phyloP scores from a whole-genome alignment of 2,797 vertebrate species.

The Odontamblyopus lacepedii region DNA sequence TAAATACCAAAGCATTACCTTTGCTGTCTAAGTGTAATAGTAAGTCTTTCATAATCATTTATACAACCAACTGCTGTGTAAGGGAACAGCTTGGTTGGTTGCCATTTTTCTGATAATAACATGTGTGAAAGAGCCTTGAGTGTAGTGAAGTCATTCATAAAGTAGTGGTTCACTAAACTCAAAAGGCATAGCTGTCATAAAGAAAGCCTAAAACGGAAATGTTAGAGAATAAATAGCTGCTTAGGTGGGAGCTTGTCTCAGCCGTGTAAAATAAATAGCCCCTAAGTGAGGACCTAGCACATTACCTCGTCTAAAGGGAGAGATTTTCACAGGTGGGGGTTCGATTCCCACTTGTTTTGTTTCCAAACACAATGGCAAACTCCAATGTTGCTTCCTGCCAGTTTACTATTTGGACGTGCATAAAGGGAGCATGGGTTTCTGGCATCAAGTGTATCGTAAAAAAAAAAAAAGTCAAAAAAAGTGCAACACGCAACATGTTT shows the following conservation, averaged over 20 bases:
- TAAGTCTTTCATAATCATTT: no score
- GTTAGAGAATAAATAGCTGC: slow-evolving; percentile 25
- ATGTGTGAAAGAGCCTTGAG: slow-evolving; percentile 18
- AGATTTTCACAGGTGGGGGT: slow-evolving; percentile 26
- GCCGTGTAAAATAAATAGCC: slow-evolving; percentile 41
- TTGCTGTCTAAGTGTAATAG: no score
- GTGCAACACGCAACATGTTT: slow-evolving; percentile 27
- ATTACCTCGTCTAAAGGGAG: slow-evolving; percentile 35
- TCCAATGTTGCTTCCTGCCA: slow-evolving; percentile 35
- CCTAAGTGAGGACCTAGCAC: slow-evolving; percentile 40
- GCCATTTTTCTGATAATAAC: background rate
- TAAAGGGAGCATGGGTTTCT: slow-evolving; percentile 20
- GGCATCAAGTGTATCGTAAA: slow-evolving; percentile 45
- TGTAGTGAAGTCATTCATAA: slow-evolving; percentile 14
- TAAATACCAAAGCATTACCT: no score
- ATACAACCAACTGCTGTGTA: background rate
- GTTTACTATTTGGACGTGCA: slow-evolving; percentile 34
- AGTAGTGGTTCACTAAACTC: slow-evolving; percentile 21
- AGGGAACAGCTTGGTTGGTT: background rate
- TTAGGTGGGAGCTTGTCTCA: slow-evolving; percentile 29
- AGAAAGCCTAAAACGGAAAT: slow-evolving; percentile 13
- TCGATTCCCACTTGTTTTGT: slow-evolving; percentile 56
- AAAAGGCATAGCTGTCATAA: slow-evolving; percentile 8
- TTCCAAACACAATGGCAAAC: slow-evolving; percentile 44
- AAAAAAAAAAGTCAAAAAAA: slow-evolving; percentile 9